Conservation (phyloP, 2,888 invertebrate species). For the Caradrina kadenii region DNA sequence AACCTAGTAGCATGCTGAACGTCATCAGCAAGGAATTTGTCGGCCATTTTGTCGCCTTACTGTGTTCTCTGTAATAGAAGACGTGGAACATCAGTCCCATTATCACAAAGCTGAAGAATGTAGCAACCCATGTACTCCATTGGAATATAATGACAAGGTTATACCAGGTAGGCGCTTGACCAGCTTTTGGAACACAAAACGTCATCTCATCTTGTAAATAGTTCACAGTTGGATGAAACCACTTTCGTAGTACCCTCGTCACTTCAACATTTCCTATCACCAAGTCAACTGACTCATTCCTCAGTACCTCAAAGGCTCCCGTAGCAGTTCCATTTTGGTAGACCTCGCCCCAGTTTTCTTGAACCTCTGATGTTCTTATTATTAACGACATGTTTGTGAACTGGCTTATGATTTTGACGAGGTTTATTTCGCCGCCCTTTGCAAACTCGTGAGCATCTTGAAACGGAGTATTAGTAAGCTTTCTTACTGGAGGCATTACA, state of each 20-base stretch:
- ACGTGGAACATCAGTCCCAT: constrained; percentile 84
- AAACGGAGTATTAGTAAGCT: constrained; percentile 72
- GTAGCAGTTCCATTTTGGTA: constrained; percentile 80
- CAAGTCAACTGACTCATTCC: constrained; percentile 80
- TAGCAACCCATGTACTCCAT: constrained; percentile 86
- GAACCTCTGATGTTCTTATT: constrained; percentile 77
- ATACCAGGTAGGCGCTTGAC: constrained; percentile 84
- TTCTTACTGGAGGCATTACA: constrained; percentile 82
- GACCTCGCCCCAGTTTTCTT: constrained; percentile 85
- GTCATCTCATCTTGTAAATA: constrained; percentile 89
- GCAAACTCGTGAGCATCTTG: constrained; percentile 81
- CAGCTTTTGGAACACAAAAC: constrained; percentile 85
- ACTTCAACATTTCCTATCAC: constrained; percentile 88
- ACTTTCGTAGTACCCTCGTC: constrained; percentile 82
- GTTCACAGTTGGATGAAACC: constrained; percentile 86
- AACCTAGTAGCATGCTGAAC: constrained; percentile 86
- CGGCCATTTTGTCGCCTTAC: constrained; percentile 83
- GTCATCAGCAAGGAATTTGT: constrained; percentile 86
- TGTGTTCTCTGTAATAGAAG: constrained; percentile 80
- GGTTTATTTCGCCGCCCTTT: constrained; percentile 85
- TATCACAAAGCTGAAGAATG: constrained; percentile 76
- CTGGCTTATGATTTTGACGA: constrained; percentile 85
- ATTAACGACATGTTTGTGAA: constrained; percentile 86
- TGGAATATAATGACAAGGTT: constrained; percentile 87
- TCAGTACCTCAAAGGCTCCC: constrained; percentile 79